phyloP scores from a whole-genome alignment of 1,140 invertebrate species.

The Trichonephila clavata region DNA sequence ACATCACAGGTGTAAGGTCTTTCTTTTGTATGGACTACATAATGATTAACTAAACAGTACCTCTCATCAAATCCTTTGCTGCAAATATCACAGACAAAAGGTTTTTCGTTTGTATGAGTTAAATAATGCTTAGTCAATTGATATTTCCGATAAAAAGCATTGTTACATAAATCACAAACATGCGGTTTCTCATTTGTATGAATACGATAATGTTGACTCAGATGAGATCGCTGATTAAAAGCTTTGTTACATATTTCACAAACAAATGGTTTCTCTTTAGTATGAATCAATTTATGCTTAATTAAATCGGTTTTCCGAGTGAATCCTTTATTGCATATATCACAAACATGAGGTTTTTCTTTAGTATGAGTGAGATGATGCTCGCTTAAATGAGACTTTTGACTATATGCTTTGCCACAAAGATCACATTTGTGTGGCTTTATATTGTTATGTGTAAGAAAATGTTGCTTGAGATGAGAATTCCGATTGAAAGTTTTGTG shows the following conservation, averaged over 20 bases:
- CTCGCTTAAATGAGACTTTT: constrained; percentile 73
- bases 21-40: constrained; percentile 94
- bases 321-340: constrained; percentile 84
- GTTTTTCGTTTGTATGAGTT: constrained; percentile 97
- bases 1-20: constrained; percentile 81
- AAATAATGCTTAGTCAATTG: constrained; percentile 96
- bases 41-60: constrained; percentile 95
- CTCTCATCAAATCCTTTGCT: constrained; percentile 96
- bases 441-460: constrained; percentile 81
- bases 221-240: constrained; percentile 79
- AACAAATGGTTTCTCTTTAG: constrained; percentile 85
- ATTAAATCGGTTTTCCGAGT: constrained; percentile 79
- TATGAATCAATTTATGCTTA: constrained; percentile 90
- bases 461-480: not conserved
- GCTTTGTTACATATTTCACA: constrained; percentile 84
- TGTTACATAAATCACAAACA: constrained; percentile 87
- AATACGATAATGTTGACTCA: constrained; percentile 88
- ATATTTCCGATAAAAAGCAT: constrained; percentile 82
- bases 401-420: constrained; percentile 86
- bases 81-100: constrained; percentile 96
- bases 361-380: constrained; percentile 93
- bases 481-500: constrained; percentile 11
- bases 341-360: constrained; percentile 84
- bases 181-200: constrained; percentile 89
- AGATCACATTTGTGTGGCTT: constrained; percentile 93